Conservation (phyloP, 2,797 vertebrate species). For the Jordanella pulchra region DNA sequence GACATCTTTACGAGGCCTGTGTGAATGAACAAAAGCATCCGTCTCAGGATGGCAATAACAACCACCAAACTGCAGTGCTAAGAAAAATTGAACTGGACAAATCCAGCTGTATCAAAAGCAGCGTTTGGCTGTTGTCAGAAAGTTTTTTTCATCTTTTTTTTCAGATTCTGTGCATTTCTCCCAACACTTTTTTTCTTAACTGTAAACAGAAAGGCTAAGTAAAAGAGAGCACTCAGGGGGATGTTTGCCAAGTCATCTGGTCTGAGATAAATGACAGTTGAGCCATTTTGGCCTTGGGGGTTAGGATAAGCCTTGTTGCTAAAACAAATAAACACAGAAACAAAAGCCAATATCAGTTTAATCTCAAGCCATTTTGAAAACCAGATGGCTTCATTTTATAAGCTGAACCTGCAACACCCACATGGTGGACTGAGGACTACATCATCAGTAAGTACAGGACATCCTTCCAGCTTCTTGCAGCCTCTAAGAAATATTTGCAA, state of each 20-base stretch:
- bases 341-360: constrained; percentile 69
- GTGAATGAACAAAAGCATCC: constrained; percentile 78
- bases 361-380: constrained; percentile 69
- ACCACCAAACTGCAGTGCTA: constrained; percentile 51
- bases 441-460: constrained; percentile 29
- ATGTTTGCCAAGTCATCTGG: constrained; percentile 55
- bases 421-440: constrained; percentile 31
- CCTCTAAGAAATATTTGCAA: constrained; percentile 8
- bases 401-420: constrained; percentile 49
- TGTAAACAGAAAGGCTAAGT: constrained; percentile 21
- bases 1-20: constrained; percentile 70
- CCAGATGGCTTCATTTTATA: constrained; percentile 68
- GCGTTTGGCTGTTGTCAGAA: constrained; percentile 50
- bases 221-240: constrained; percentile 25
- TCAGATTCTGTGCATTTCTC: constrained; percentile 69
- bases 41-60: constrained; percentile 66
- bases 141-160: constrained; percentile 58
- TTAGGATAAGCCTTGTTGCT: constrained; percentile 71
- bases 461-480: constrained; percentile 27
- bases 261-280: constrained; percentile 54
- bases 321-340: constrained; percentile 75
- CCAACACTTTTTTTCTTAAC: constrained; percentile 14
- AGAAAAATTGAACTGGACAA: constrained; percentile 9
- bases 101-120: constrained; percentile 30
- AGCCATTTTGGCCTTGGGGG: constrained; percentile 57